Evolutionary conservation across 2,888 invertebrate genomes (phyloP).

Genomic region (Ischnus inquisitorius): DNA sequence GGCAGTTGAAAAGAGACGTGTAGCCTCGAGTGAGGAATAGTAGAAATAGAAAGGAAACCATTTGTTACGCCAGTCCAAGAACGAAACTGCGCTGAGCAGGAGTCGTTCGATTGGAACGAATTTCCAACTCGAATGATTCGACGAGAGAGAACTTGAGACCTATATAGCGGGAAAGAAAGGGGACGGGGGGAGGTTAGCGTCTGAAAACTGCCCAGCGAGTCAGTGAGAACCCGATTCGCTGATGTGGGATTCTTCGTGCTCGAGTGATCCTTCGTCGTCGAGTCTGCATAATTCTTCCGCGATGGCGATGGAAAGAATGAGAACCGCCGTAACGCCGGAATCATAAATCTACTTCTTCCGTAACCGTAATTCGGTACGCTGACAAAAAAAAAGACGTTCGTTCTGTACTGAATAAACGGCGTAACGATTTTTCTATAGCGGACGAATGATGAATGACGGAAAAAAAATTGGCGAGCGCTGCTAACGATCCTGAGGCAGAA

Average conservation of each 20-base stretch:
- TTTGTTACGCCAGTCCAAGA: slow-evolving; percentile 56
- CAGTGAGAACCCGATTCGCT: slow-evolving; percentile 54
- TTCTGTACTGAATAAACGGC: slow-evolving; percentile 36
- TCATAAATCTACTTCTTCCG: slow-evolving; percentile 55
- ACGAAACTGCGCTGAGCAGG: slow-evolving; percentile 47
- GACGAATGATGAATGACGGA: neutral
- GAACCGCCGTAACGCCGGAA: neutral
- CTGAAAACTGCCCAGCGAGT: slow-evolving; percentile 40
- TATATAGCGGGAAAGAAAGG: neutral
- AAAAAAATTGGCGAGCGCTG: neutral
- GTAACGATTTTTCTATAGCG: slow-evolving; percentile 20
- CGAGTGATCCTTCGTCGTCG: slow-evolving; percentile 56
- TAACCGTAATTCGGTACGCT: slow-evolving; percentile 43
- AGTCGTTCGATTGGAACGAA: slow-evolving; percentile 64
- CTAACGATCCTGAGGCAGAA: neutral
- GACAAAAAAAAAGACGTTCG: slow-evolving; percentile 37
- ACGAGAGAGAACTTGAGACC: slow-evolving; percentile 40
- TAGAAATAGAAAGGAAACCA: slow-evolving; percentile 54
- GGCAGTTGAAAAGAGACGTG: slow-evolving; percentile 31
- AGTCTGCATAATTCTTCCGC: slow-evolving; percentile 55
- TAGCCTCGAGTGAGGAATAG: slow-evolving; percentile 47
- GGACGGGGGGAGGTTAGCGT: too few species aligned
- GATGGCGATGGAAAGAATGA: slow-evolving; percentile 13
- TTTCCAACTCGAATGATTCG: slow-evolving; percentile 63
- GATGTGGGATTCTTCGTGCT: slow-evolving; percentile 66